Percentiles rank a stretch among this genome's conserved stretches.
Evolutionary conservation across 2,888 invertebrate genomes (phyloP).

Genomic region (Limnephilus auricula): DNA sequence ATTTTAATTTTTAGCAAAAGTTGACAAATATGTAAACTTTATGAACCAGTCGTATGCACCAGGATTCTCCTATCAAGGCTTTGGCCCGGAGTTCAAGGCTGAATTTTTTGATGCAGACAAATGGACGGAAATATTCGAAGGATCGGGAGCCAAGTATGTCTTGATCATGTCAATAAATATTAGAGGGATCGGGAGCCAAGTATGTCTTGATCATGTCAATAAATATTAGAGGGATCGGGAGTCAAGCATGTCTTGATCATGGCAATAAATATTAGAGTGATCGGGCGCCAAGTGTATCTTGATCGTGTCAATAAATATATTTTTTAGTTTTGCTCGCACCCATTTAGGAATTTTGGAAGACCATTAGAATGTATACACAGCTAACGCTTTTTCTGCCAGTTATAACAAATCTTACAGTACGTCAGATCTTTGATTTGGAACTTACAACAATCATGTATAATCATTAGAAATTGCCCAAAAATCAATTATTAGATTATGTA

Average conservation of each 20-base stretch:
- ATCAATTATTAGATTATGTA: too few relatives aligned
- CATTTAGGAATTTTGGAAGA: too few relatives aligned
- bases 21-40: slow-evolving; percentile 73
- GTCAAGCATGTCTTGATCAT: slow-evolving; percentile 82
- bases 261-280: slow-evolving; percentile 70
- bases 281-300: slow-evolving; percentile 89
- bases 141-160: slow-evolving; percentile 90
- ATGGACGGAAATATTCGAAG: slow-evolving; percentile 90
- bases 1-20: slow-evolving; percentile 37
- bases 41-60: slow-evolving; percentile 92
- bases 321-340: too few relatives aligned
- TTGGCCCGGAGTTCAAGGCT: slow-evolving; percentile 91
- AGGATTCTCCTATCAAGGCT: slow-evolving; percentile 93
- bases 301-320: slow-evolving; percentile 18
- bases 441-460: too few relatives aligned
- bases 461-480: too few relatives aligned
- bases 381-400: too few relatives aligned
- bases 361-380: too few relatives aligned
- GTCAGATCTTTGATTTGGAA: too few relatives aligned
- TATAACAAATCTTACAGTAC: too few relatives aligned
- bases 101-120: slow-evolving; percentile 91
- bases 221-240: slow-evolving; percentile 81
- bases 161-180: slow-evolving; percentile 24
- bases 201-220: slow-evolving; percentile 70
- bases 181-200: slow-evolving; percentile 89